Evolutionary conservation across 2,888 invertebrate genomes (phyloP).

Genomic region (Slavum lentiscoides): DNA sequence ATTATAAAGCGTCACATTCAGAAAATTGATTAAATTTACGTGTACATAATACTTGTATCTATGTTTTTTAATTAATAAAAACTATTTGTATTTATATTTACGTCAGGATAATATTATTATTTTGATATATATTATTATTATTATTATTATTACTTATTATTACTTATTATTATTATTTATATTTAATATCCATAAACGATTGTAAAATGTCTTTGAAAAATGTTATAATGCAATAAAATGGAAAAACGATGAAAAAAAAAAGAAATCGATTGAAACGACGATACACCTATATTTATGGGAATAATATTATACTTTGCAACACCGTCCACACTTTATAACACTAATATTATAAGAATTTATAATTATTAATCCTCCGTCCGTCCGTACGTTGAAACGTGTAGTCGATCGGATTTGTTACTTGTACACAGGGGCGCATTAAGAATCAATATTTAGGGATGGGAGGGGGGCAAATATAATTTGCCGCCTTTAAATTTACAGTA

Average conservation of each 20-base stretch:
- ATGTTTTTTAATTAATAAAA: conserved; percentile 52
- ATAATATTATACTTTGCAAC: too few species aligned
- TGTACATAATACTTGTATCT: conserved; percentile 46
- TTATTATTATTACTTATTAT: not conserved
- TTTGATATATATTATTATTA: conserved; percentile 39
- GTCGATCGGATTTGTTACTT: too few species aligned
- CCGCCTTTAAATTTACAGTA: too few species aligned
- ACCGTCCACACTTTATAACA: too few species aligned
- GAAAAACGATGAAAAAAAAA: conserved; percentile 28
- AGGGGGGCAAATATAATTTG: too few species aligned
- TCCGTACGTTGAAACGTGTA: too few species aligned
- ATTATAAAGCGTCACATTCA: conserved; percentile 39
- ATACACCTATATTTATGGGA: too few species aligned
- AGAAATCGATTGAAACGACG: too few species aligned
- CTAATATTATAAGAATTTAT: too few species aligned
- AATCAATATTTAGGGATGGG: too few species aligned
- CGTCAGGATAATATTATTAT: conserved; percentile 42
- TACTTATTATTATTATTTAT: conserved; percentile 39
- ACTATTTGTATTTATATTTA: conserved; percentile 52
- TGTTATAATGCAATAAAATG: conserved; percentile 39
- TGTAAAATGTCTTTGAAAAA: conserved; percentile 45
- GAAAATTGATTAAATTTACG: conserved; percentile 38
- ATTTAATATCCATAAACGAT: conserved; percentile 46
- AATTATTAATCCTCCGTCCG: too few species aligned
- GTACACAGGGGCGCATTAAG: too few species aligned